Base-by-base conservation (phyloP, 1,140 invertebrate species). In the Andricus grossulariae region DNA sequence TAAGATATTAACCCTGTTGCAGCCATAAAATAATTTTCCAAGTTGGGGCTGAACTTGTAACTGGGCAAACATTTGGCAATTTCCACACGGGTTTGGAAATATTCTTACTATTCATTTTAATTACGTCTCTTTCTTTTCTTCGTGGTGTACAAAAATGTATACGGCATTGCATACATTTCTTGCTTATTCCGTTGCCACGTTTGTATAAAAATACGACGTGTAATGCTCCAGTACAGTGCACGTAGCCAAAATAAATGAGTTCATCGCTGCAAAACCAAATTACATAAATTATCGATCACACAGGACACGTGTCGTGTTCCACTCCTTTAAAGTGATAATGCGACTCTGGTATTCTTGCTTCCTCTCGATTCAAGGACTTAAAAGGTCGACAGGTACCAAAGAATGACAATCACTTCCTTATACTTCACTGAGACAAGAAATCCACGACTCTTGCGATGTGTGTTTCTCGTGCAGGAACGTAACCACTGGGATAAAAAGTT, bases 321-420 rank as follows among this genome's bases (percentile, higher is more conserved):
- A 54, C 52, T 57, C 10, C 55, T 21, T 57, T 66, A 8, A 66
- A 45, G 39, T 45, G 39, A 45, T 45, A 45, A 45, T 45, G 12
- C 25, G 16, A 66, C 39, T 13, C 25, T n/a, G 25, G 60, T 39
- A 66, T 16, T 45, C 25, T 60, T 39, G 60, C 60, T 66, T 66
- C 60, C 60, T 39, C 25, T 25, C 60, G 39, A 39, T 45, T 66
- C 32, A 45, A 66, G 60, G 60, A 45, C 60, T 10, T 39, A 39
- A 45, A 39, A 66, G 57, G 21, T 66, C 57, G 21, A 15, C 57
- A 16, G 15, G 21, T 39, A 39, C 25, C 25, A 39, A 45, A 39
- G 60, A 66, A 66, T 66, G 13, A 66, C 60, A 66, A 66, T 39
- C 6, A 57, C 55, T 57, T 57, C 55, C 55, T 57, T 57, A 57